Evolutionary conservation across 2,113 vertebrate genomes (phyloP), one percentile per base, ranked within the genome.

Genomic region (Anhinga anhinga): DNA sequence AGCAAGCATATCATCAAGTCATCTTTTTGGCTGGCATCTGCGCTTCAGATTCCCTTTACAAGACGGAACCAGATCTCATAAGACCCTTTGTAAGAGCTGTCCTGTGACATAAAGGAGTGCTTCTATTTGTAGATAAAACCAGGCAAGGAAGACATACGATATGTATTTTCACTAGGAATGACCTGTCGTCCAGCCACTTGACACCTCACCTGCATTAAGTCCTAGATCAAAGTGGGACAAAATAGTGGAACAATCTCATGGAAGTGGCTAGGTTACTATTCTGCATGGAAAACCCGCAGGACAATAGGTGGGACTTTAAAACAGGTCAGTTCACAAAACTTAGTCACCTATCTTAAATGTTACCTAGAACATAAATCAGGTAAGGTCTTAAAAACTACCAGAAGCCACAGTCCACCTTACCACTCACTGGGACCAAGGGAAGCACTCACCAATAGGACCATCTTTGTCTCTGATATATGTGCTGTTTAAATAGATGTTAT

Each of bases 241-340:
- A 74, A 3, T 0, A 56, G 42, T 2, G 23, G 10, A 42, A 52
- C 1, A 3, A 7, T 4, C 25, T 25, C 49, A 18, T 29, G 40
- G 56, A 32, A 14, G 30, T 10, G 8, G 12, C 58, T 38, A 69
- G 7, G 36, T 36, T 32, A 3, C 38, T 44, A 9, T 78, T 44
- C 42, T 52, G 55, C n/a, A 5, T 1, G 5, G 18, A 69, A 23
- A 84, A 19, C 32, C 3, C 36, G 5, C 56, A 45, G 62, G 36
- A 23, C 30, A n/a, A 36, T 22, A 73, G 70, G 19, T 30, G 49
- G n/a, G 42, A 11, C 45, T 72, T 44, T 4, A 38, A 56, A 82
- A 53, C 13, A 53, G 18, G 10, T 40, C 73, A 67, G 4, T 9
- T 82, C 40, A 32, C 67, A 69, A 27, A 62, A 42, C 14, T 63